phyloP scores from a whole-genome alignment of 2,113 vertebrate species.

The Aphyosemion australe region DNA sequence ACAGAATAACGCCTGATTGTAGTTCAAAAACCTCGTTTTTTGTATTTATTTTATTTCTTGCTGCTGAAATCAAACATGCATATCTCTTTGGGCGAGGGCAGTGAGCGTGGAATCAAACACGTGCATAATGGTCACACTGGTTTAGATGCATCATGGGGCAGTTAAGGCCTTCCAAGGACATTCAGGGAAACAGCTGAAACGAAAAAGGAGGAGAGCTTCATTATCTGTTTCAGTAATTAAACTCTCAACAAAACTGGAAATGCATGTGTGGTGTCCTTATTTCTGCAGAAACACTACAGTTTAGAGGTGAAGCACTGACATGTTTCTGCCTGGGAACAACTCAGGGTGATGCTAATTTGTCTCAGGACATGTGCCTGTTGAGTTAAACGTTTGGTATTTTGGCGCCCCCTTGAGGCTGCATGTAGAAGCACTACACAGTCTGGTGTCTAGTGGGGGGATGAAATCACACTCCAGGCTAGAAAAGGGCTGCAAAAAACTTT shows the following conservation, averaged over 20 bases:
- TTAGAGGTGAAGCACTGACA: neutral
- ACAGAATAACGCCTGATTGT: constrained; percentile 44
- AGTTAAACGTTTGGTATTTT: constrained; percentile 17
- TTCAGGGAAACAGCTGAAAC: constrained; percentile 77
- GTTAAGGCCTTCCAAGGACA: constrained; percentile 64
- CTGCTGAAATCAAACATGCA: constrained; percentile 65
- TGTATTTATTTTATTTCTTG: constrained; percentile 25
- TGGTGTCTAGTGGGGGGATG: neutral
- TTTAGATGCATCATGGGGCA: constrained; percentile 58
- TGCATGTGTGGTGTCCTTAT: constrained; percentile 39
- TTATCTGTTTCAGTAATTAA: constrained; percentile 79
- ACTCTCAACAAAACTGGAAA: constrained; percentile 74
- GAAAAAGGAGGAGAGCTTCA: constrained; percentile 67
- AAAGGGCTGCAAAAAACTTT: too few relatives aligned
- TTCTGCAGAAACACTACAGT: constrained; percentile 1
- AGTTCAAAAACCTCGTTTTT: constrained; percentile 43
- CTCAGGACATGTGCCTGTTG: neutral
- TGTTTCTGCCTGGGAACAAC: neutral
- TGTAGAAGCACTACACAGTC: constrained; percentile 13
- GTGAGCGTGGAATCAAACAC: constrained; percentile 44
- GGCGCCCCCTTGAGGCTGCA: constrained; percentile 50
- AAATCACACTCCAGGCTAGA: too few relatives aligned
- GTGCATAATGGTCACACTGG: constrained; percentile 47
- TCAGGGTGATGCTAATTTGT: neutral
- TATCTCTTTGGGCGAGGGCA: constrained; percentile 51